Evolutionary conservation across 1,140 invertebrate genomes (phyloP).

Genomic region (Macrocentrus cingulum): DNA sequence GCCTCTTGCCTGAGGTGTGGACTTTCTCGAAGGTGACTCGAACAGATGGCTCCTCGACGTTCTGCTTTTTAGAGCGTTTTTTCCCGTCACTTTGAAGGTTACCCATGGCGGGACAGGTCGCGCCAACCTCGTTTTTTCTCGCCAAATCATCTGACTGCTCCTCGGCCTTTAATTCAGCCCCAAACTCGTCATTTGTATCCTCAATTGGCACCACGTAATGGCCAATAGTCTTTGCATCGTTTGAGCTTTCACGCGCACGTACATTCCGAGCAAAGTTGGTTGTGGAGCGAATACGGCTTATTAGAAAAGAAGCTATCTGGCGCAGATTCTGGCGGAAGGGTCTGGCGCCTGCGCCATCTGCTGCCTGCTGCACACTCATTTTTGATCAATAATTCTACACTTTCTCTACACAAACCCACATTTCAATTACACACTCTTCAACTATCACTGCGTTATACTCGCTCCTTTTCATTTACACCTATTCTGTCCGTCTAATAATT

Average conservation of each 20-base stretch:
- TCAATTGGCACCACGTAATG: background rate
- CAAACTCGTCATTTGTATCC: background rate
- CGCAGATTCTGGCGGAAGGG: constrained; percentile 38
- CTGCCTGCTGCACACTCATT: constrained; percentile 17
- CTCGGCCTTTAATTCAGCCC: background rate
- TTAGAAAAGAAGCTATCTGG: constrained; percentile 38
- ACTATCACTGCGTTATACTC: too few relatives aligned
- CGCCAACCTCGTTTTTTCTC: background rate
- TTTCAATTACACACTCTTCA: too few relatives aligned
- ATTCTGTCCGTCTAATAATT: too few relatives aligned
- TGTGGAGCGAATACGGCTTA: constrained; percentile 32
- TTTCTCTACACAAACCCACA: background rate
- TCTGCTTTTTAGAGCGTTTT: constrained; percentile 37
- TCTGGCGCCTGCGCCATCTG: constrained; percentile 44
- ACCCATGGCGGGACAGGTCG: constrained; percentile 39
- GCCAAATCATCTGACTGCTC: constrained; percentile 22
- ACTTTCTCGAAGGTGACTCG: constrained; percentile 37
- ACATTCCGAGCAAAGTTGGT: constrained; percentile 17
- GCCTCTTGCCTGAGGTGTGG: constrained; percentile 44
- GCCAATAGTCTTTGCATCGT: background rate
- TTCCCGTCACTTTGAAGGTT: constrained; percentile 51
- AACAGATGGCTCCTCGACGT: constrained; percentile 21
- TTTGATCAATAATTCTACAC: constrained; percentile 33
- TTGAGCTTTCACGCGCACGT: background rate
- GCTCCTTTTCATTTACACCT: background rate